These are phyloP conservation scores for Phoenicopterus ruber DNA, from an alignment of 2,113 vertebrate species.

Conservation along the genomic window DNA sequence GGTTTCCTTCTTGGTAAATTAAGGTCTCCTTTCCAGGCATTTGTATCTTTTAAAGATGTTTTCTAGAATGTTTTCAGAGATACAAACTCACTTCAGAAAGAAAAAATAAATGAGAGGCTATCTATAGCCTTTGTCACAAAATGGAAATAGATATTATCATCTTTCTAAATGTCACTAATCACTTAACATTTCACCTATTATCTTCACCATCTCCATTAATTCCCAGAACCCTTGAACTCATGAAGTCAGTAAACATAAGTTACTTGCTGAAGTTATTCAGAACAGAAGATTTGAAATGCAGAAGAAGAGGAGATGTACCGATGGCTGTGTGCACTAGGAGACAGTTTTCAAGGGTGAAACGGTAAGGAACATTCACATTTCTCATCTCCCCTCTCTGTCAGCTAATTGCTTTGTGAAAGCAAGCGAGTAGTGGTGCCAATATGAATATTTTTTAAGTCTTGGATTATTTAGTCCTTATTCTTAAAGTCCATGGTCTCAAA, in stretches of 20 bases:
- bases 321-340: not conserved
- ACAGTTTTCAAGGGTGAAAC: not conserved
- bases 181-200: not conserved
- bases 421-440: not conserved
- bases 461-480: not conserved
- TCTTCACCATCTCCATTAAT: not conserved
- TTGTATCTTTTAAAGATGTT: not conserved
- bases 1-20: not conserved
- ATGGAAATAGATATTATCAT: not conserved
- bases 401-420: not conserved
- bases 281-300: not conserved
- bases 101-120: not conserved
- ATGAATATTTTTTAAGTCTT: not conserved
- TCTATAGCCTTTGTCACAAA: not conserved
- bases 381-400: not conserved
- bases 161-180: not conserved
- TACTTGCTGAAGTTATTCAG: not conserved
- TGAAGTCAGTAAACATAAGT: not conserved
- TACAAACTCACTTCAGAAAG: not conserved
- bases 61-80: not conserved
- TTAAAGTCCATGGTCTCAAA: not conserved
- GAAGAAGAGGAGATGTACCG: not conserved
- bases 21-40: not conserved
- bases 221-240: not conserved
- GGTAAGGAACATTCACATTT: not conserved